phyloP scores from a whole-genome alignment of 2,797 vertebrate species.

The Phataginus tricuspis region DNA sequence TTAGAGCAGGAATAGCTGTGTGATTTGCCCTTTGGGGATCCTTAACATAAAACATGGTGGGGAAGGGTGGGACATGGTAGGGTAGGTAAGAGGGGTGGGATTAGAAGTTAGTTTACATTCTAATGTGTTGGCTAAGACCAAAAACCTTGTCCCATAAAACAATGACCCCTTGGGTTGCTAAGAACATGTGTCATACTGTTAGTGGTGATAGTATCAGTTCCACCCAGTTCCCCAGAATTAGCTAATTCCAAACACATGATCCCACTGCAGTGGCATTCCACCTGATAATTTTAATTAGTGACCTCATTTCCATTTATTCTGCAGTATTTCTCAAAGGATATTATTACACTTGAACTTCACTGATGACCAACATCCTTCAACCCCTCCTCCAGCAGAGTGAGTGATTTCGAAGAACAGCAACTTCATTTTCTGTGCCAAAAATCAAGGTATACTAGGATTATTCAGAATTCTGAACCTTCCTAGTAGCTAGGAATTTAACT shows the following conservation, averaged over 20 bases:
- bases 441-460: neutral
- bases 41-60: neutral
- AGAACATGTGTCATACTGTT: neutral
- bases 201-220: neutral
- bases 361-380: neutral
- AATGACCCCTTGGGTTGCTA: neutral
- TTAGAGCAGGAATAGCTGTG: conserved; percentile 16
- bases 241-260: neutral
- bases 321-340: neutral
- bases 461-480: neutral
- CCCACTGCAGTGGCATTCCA: neutral
- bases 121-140: neutral
- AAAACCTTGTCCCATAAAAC: neutral
- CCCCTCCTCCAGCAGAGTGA: neutral
- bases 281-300: neutral
- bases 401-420: neutral
- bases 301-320: neutral
- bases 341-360: neutral
- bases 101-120: neutral
- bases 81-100: too few species aligned
- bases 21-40: neutral
- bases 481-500: neutral
- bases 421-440: neutral
- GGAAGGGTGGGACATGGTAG: neutral
- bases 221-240: neutral